Evolutionary conservation across 2,113 vertebrate genomes (phyloP).

Genomic region (Microtus ochrogaster): DNA sequence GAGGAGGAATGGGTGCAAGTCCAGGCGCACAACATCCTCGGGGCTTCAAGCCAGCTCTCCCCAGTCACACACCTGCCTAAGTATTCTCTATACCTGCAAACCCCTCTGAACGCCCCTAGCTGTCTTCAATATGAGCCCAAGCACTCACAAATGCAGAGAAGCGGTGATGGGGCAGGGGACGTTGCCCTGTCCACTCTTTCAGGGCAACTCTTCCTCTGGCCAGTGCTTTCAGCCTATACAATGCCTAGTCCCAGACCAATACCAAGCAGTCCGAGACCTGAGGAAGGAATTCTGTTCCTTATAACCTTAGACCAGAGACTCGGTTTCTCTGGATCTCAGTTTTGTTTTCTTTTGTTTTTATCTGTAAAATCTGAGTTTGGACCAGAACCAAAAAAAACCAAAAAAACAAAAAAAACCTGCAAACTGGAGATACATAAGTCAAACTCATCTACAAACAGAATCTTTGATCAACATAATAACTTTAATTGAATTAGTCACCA

Average conservation of each 20-base stretch:
- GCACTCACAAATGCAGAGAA: constrained; percentile 33
- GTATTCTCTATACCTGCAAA: neutral
- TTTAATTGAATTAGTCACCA: constrained; percentile 33
- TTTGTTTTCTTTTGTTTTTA: neutral
- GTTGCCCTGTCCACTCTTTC: neutral
- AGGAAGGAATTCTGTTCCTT: neutral
- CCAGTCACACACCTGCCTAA: neutral
- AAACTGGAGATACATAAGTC: neutral
- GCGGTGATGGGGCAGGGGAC: neutral
- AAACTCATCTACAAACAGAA: constrained; percentile 49
- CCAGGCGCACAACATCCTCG: neutral
- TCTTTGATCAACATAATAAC: constrained; percentile 30
- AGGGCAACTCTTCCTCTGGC: neutral
- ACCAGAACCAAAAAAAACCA: constrained; percentile 38
- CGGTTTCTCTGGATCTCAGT: constrained; percentile 4
- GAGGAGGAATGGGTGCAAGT: neutral
- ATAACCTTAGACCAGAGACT: neutral
- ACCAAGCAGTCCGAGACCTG: neutral
- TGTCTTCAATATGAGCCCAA: neutral
- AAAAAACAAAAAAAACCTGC: neutral
- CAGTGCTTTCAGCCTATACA: neutral
- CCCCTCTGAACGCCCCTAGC: neutral
- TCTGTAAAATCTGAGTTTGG: constrained; percentile 23
- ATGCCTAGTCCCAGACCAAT: neutral
- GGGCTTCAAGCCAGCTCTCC: neutral